phyloP scores from a whole-genome alignment of 2,113 vertebrate genomes.

The Boulengeromyrus knoepffleri region DNA sequence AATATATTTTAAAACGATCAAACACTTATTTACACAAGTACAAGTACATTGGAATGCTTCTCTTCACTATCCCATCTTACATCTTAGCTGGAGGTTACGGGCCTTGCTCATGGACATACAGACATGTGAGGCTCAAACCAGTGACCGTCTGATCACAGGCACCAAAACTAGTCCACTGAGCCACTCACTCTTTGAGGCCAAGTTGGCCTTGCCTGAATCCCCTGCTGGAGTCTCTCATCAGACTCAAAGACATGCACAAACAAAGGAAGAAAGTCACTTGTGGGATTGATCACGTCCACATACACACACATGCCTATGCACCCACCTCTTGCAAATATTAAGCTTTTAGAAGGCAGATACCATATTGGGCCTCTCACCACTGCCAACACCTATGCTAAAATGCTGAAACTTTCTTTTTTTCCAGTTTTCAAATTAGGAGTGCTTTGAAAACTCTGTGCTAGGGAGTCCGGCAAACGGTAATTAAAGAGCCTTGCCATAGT shows the following conservation, averaged over 20 bases:
- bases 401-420: conserved; percentile 24
- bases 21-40: background rate
- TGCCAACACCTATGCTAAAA: conserved; percentile 1
- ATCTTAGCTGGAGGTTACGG: background rate
- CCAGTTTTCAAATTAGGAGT: conserved; percentile 40
- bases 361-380: background rate
- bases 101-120: background rate
- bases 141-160: background rate
- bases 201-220: conserved; percentile 40
- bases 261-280: background rate
- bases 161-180: background rate
- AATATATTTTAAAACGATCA: background rate
- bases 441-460: conserved; percentile 55
- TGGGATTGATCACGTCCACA: background rate
- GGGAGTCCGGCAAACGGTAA: conserved; percentile 58
- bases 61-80: background rate
- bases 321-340: background rate
- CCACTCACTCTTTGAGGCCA: conserved; percentile 39
- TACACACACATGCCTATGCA: background rate
- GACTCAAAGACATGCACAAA: background rate
- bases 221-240: conserved; percentile 3
- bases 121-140: background rate
- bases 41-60: background rate
- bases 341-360: background rate
- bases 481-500: conserved; percentile 60